Conservation (phyloP, 2,888 invertebrate species). For the Trisateles emortualis region DNA sequence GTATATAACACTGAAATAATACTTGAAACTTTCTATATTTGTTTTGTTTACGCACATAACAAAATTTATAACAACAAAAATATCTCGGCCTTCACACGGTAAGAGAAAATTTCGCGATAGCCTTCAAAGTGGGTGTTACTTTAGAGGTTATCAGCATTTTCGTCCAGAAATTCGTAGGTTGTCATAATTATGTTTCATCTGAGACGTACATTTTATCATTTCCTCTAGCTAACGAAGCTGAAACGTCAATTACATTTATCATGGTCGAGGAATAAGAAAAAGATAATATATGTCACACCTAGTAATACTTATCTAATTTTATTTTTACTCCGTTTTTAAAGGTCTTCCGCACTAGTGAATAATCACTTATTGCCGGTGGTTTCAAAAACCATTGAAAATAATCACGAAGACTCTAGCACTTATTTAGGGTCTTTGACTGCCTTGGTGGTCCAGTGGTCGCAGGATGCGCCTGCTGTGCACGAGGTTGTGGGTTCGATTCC, state of each 20-base stretch:
- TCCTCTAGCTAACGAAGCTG: conserved; percentile 19
- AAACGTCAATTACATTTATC: conserved; percentile 9
- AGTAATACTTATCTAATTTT: neutral
- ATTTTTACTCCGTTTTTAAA: too few species aligned
- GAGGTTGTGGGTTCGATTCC: too few species aligned
- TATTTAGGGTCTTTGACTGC: too few species aligned
- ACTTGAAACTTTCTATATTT: neutral
- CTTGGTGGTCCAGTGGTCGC: too few species aligned
- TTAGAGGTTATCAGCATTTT: neutral
- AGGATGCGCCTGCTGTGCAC: too few species aligned
- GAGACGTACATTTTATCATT: conserved; percentile 15
- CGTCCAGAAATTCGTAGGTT: neutral
- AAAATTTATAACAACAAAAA: neutral
- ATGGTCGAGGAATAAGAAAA: neutral
- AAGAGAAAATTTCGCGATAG: neutral
- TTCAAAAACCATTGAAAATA: too few species aligned
- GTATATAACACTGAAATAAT: neutral
- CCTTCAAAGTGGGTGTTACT: conserved; percentile 1
- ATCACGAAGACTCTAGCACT: too few species aligned
- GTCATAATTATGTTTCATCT: conserved; percentile 22
- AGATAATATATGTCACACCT: too few species aligned
- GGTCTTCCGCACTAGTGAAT: too few species aligned
- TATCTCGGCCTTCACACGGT: neutral
- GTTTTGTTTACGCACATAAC: neutral
- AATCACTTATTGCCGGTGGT: too few species aligned